Evolutionary conservation across 2,888 invertebrate genomes (phyloP), one percentile per base, ranked within the genome.

Genomic region (Agelastica alni): DNA sequence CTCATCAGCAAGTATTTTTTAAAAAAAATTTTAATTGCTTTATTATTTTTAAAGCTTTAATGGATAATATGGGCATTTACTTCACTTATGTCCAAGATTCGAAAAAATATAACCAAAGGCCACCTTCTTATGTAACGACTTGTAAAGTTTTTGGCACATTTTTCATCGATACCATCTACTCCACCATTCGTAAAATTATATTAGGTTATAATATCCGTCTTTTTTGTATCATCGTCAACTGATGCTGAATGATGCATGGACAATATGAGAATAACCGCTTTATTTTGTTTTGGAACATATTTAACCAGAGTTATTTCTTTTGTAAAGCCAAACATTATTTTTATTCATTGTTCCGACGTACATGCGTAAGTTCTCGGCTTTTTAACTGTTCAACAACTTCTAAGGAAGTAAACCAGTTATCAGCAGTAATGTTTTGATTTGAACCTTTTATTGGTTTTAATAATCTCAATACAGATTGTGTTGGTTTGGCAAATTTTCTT

Each of bases 101-200:
- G 18, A 39, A 47, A 51, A 42, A 49, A 49, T 20, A 49, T 20
- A 5, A n/a, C 44, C 36, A 17, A 32, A 37, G 44, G 41, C 48
- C 53, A 53, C 45, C 51, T 43, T 18, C 37, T 10, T 4, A 30
- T 51, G 13, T 32, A 22, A 7, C 46, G 45, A 20, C 41, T 41
- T 17, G 31, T 46, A 4, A 41, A 39, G 30, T 46, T 16, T 17
- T 46, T 52, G 5, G 46, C 46, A 41, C 52, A 56, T 45, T 52
- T 56, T 28, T 51, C 45, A 45, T 52, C 51, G 6, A 46, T 14
- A 12, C 39, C 37, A 37, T 56, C 56, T 6, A 56, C 30, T n/a
- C 41, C 57, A n/a, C 57, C 53, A 10, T 54, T 55, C 6, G 55
- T 58, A 20, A 7, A 30, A 46, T 55, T 56, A 32, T 58, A 58